Evolutionary conservation across 64 coral and sea anemone species (phyloP), one percentile per base, ranked within the genome.

Genomic region (Pachyseris speciosa): DNA sequence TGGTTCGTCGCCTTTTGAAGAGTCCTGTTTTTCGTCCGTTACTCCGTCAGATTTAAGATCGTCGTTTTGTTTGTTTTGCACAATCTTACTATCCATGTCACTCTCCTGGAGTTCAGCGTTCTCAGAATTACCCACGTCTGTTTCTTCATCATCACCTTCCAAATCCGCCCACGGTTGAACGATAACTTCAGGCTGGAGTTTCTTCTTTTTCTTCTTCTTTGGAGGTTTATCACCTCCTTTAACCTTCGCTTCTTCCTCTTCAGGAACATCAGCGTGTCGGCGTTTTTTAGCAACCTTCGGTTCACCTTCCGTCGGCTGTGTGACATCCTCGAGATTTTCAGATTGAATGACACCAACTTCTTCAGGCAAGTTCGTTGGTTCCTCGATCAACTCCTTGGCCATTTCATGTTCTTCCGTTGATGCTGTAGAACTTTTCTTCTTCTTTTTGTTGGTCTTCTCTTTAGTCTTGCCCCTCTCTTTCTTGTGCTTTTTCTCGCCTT

Each of bases 201-300:
- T 98, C 83, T 98, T 98, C 59, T 91, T 98, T 40, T 98, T 98
- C 65, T 98, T 98, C 32, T 98, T 98, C 88, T 98, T 98, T 0
- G 77, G 77, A 32, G 95, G 91, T 78, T 98, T 98, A 29, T 98
- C 95, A 0, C 28, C 65, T 29, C 87, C 95, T 67, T 98, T 98
- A 1, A 50, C 75, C 24, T 87, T 85, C 11, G 59, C 69, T 45
- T 17, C 42, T 39, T 98, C 95, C 2, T 43, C 51, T 70, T 98
- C 95, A 34, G 63, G 33, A 53, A 63, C 59, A 70, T 9, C 34
- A 22, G 37, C 66, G 45, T 92, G 89, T 27, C 83, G 53, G 7
- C 89, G 66, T 74, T 92, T 92, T 38, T 92, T 92, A 5, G 42
- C 89, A 6, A 75, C 29, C 64, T 92, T 92, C 22, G 42, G 26